Base-by-base conservation (phyloP, 1,140 invertebrate genomes). In the Hesperophylax magnus region DNA sequence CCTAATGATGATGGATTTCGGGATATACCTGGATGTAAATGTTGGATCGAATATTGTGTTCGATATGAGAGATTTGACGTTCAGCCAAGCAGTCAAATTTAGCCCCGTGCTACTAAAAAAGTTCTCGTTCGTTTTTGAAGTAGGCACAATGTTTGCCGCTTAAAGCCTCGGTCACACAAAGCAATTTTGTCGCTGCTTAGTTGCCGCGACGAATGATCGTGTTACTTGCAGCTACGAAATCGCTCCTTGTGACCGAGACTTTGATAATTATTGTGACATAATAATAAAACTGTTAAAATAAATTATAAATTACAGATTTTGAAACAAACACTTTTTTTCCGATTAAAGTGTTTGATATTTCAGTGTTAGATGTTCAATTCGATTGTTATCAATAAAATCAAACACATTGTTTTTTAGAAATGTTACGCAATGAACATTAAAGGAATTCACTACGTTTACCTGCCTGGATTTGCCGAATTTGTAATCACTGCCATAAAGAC, bases 351-450 rank as follows among this genome's bases (percentile, higher is more conserved):
- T n/a, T n/a, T n/a, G n/a, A n/a, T n/a, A n/a, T n/a, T n/a, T 3
- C 6, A 31, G 2, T 31, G 27, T 3, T 3, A 31, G 27, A 31
- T 31, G 2, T 6, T 2, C 6, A 31, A 31, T 2, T 31, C 6
- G 5, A 39, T 9, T 39, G 5, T 39, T 39, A 5, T 39, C 9
- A 39, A 39, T 39, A 7, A 7, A 39, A 39, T 8, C 5, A 39
- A 39, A 39, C 11, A 14, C 11, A 11, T 47, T 31, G 7, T 39
- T n/a, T 47, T 78, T 47, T 27, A 82, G 81, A 63, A 65, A 34
- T 82, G 81, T 76, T 82, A 82, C 60, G 61, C 39, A 5, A 18
- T 60, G 2, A 31, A 67, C 18, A 47, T 82, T 9, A 79, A 67
- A 69, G 77, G 52, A 9, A 60, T 79, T 58, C 81, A 82, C 53